Conservation (phyloP, 2,113 vertebrate genomes). For the Campylomormyrus tamandua region DNA sequence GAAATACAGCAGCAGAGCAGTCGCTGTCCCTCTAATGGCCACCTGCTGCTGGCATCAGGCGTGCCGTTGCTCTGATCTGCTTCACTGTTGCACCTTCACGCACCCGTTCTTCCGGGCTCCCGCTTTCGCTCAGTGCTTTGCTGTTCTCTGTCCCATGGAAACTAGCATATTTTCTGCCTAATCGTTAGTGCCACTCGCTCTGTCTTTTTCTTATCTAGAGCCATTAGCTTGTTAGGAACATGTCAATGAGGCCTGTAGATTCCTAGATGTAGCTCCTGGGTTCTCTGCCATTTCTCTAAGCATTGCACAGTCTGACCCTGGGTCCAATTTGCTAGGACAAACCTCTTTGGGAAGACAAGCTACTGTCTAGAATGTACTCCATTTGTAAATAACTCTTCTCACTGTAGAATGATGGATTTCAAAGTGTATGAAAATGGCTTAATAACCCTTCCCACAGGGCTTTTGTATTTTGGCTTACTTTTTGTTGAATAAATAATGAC, state of each 20-base stretch:
- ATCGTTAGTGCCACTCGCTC: background rate
- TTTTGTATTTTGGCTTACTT: background rate
- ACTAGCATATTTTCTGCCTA: background rate
- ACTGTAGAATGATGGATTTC: background rate
- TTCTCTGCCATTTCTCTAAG: background rate
- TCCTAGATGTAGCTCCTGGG: background rate
- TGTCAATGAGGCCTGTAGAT: background rate
- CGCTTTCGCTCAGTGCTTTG: background rate
- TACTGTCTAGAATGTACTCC: background rate
- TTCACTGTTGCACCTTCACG: background rate
- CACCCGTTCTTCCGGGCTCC: background rate
- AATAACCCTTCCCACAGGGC: background rate
- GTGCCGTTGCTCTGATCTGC: background rate
- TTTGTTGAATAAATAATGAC: conserved; percentile 2
- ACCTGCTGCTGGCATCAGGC: background rate
- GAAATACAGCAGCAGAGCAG: background rate
- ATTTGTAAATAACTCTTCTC: background rate
- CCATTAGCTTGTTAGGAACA: background rate
- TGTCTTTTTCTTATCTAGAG: background rate
- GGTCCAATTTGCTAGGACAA: background rate
- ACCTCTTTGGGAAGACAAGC: background rate
- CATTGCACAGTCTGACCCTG: background rate
- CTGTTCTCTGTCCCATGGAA: background rate
- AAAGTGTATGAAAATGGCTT: background rate
- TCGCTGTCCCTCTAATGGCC: background rate